Conservation (phyloP, 2,113 vertebrate species). For the Phyllostomus hastatus region DNA sequence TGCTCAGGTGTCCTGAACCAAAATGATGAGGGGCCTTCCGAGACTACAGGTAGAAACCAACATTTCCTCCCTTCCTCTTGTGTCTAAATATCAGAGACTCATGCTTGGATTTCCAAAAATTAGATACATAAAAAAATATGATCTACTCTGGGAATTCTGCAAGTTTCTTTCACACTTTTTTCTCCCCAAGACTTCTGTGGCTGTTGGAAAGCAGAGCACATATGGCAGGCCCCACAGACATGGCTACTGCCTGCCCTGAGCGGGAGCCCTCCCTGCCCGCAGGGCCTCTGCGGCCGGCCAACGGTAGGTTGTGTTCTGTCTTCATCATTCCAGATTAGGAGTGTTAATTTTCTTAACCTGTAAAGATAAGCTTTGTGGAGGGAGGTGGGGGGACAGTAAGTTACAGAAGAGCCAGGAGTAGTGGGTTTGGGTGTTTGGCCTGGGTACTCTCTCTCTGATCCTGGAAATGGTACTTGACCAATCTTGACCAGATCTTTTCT, state of each 20-base stretch:
- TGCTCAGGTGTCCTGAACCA: not conserved
- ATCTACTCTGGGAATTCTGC: not conserved
- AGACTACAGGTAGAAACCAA: not conserved
- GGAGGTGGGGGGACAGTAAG: rapidly evolving
- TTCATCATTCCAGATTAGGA: not conserved
- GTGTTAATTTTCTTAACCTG: not conserved
- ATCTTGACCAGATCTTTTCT: not conserved
- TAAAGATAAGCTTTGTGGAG: not conserved
- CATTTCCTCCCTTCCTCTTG: not conserved
- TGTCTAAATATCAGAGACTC: not conserved
- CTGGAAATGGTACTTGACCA: not conserved
- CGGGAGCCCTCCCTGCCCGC: rapidly evolving
- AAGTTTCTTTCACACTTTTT: not conserved
- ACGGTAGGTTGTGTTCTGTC: not conserved
- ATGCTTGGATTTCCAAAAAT: not conserved
- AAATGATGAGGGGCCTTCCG: not conserved
- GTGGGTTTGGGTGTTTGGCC: not conserved
- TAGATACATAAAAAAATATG: not conserved
- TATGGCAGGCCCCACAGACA: rapidly evolving
- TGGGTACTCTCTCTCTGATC: not conserved
- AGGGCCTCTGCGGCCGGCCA: no score
- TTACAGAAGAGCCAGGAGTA: not conserved
- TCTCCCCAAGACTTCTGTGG: not conserved
- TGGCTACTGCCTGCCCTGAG: rapidly evolving
- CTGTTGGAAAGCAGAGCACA: not conserved